Evolutionary conservation across 2,113 vertebrate species (phyloP), one percentile per base, ranked within the genome.

Genomic region (Condylura cristata): DNA sequence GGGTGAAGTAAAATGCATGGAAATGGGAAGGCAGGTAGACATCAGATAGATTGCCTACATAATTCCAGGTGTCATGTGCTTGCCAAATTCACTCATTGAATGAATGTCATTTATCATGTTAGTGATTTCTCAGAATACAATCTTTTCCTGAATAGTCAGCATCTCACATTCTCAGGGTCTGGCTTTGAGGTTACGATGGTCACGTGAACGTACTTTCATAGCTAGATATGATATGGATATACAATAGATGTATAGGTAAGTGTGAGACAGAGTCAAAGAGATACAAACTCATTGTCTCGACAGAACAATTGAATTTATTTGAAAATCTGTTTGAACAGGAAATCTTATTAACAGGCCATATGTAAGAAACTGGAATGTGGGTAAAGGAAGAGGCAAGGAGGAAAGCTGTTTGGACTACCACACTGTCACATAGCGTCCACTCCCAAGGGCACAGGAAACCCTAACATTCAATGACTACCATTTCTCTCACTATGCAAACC

Each of bases 201-300:
- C 58, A 85, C 26, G 60, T 68, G 79, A 66, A 90, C n/a, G 84
- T 90, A 74, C n/a, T 83, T 79, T 86, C 68, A 44, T 30, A 76
- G 17, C 71, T 17, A 34, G 13, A 32, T 60, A 2, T 60, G 8
- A 60, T 60, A 80, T 8, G 16, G 24, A 58, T 28, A 65, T 28
- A 60, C n/a, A 51, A 51, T 75, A 6, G 18, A 34, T 41, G 30
- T 26, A 90, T 4, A 68, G 51, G 30, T 37, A 78, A 0, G 9
- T 48, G 12, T 24, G 60, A 61, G 24, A 68, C 4, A 80, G 34
- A 78, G 4, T 56, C 66, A 80, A 56, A 44, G 41, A 70, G 39
- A 76, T 71, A 68, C 0, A 44, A 86, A 74, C 60, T 81, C 30
- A 13, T 74, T 71, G 46, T 88, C 56, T 79, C 53, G 71, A 89